phyloP scores from a whole-genome alignment of 2,797 vertebrate genomes.

The Phrynocephalus vlangalii region DNA sequence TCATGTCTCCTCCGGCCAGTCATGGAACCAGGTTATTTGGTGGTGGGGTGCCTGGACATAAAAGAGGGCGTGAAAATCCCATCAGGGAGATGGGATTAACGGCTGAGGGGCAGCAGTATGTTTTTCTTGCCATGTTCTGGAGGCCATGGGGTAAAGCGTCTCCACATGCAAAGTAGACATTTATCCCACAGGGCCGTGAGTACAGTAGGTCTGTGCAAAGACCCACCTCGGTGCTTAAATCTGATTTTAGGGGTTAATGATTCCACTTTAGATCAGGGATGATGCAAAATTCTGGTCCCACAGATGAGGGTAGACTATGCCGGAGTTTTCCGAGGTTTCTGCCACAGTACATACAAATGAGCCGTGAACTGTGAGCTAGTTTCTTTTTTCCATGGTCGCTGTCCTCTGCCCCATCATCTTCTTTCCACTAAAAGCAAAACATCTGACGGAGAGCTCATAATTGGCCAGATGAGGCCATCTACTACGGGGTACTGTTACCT shows the following conservation, averaged over 20 bases:
- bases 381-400: conserved; percentile 34
- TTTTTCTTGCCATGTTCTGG: neutral
- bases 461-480: conserved; percentile 59
- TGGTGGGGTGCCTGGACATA: too few species aligned
- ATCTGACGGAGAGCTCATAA: conserved; percentile 28
- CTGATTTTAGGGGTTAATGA: conserved; percentile 20
- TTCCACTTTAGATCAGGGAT: conserved; percentile 55
- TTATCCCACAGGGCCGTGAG: neutral
- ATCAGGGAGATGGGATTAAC: neutral
- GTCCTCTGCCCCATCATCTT: conserved; percentile 42
- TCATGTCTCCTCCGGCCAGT: too few species aligned
- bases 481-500: conserved; percentile 59
- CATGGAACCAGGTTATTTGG: too few species aligned
- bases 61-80: neutral
- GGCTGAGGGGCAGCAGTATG: neutral
- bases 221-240: neutral
- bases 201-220: neutral
- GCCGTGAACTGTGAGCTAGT: conserved; percentile 40
- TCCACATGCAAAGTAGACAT: neutral
- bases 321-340: conserved; percentile 48
- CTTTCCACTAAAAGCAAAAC: conserved; percentile 46
- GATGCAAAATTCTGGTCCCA: conserved; percentile 52
- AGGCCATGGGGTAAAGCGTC: neutral
- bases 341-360: conserved; percentile 48
- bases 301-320: conserved; percentile 17